A percentile compares a stretch with the other conserved stretches of the same genome.
Conservation (phyloP, 1,140 invertebrate species). For the Ganaspis sp. region DNA sequence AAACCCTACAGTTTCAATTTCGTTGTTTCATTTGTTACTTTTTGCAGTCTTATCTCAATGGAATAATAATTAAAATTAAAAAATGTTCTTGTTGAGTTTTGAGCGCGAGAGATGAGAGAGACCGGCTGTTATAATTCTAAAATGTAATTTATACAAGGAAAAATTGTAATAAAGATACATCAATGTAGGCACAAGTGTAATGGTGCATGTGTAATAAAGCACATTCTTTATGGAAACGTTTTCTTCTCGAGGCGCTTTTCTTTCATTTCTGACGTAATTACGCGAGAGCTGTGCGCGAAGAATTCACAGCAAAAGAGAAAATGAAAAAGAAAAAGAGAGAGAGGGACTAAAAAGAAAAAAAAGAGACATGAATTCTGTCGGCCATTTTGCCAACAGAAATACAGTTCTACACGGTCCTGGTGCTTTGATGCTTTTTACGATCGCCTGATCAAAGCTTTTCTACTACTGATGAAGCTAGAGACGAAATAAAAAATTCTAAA, state of each 20-base stretch:
- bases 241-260: constrained; percentile 27
- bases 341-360: constrained; percentile 13
- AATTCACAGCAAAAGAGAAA: constrained; percentile 37
- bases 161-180: constrained; percentile 10
- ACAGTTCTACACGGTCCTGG: neutral
- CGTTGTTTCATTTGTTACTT: no score
- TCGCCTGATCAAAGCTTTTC: constrained; percentile 25
- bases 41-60: no score
- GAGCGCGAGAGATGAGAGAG: neutral
- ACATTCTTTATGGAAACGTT: neutral
- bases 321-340: neutral
- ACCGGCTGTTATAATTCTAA: neutral
- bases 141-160: constrained; percentile 5
- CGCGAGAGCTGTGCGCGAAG: constrained; percentile 60
- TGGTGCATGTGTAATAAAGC: neutral
- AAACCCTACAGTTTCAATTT: no score
- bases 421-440: constrained; percentile 29
- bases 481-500: constrained; percentile 8
- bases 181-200: constrained; percentile 2
- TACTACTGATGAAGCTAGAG: neutral
- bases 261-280: constrained; percentile 60
- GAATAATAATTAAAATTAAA: neutral
- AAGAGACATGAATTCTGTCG: neutral
- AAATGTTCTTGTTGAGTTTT: neutral
- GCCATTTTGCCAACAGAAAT: constrained; percentile 7